phyloP scores from a whole-genome alignment of 2,888 invertebrate genomes.

The Biston stratarius region DNA sequence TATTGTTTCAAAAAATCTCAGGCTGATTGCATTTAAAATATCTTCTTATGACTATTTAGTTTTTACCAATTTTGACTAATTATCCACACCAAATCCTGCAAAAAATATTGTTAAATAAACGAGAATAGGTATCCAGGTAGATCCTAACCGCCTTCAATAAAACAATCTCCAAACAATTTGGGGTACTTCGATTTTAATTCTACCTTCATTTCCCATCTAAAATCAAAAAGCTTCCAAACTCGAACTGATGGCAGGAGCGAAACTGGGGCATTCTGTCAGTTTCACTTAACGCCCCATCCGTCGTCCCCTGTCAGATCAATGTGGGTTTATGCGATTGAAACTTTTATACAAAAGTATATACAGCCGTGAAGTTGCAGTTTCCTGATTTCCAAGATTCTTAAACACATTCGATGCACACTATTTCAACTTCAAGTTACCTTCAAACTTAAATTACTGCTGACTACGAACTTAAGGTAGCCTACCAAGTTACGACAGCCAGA shows the following conservation, averaged over 20 bases:
- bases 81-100: no score
- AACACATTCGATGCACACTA: no score
- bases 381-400: neutral
- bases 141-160: neutral
- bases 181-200: constrained; percentile 11
- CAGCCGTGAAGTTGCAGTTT: neutral
- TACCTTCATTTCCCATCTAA: constrained; percentile 24
- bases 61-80: no score
- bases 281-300: constrained; percentile 28
- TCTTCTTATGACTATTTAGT: no score
- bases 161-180: constrained; percentile 9
- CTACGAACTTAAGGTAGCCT: no score
- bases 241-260: constrained; percentile 26
- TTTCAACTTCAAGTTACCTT: no score
- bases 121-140: neutral
- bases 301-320: constrained; percentile 13
- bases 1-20: no score
- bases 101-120: neutral
- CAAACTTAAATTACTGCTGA: no score
- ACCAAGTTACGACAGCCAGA: no score
- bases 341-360: constrained; percentile 6
- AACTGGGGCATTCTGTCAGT: constrained; percentile 31
- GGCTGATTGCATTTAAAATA: no score
- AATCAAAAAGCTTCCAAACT: constrained; percentile 27
- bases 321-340: constrained; percentile 14